Evolutionary conservation across 2,113 vertebrate species (phyloP).

Genomic region (Galemys pyrenaicus): DNA sequence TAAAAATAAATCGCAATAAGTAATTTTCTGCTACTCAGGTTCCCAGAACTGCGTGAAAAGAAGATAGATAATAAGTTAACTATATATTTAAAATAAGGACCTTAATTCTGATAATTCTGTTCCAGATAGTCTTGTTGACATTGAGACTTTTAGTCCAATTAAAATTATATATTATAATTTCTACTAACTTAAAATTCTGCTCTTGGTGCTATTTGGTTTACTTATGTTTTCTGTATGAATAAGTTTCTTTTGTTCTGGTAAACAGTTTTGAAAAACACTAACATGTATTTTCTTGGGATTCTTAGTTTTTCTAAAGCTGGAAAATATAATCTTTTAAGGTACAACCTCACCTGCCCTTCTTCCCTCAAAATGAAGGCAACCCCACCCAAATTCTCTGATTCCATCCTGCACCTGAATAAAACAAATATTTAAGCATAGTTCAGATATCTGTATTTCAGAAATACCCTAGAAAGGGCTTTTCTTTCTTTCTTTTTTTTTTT

Average conservation of each 20-base stretch:
- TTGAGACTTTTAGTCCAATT: not conserved
- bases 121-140: not conserved
- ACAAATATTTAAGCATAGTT: not conserved
- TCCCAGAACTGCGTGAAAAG: not conserved
- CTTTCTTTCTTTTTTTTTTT: no score
- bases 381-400: not conserved
- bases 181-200: not conserved
- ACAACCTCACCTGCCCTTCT: not conserved
- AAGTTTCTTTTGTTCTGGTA: not conserved
- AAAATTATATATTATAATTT: not conserved
- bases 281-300: not conserved
- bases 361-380: not conserved
- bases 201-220: not conserved
- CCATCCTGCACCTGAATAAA: not conserved
- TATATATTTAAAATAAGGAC: not conserved
- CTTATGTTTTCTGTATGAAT: constrained; percentile 21
- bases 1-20: not conserved
- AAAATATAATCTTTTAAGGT: not conserved
- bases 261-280: not conserved
- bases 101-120: not conserved
- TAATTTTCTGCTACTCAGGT: not conserved
- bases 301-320: constrained; percentile 1
- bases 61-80: not conserved
- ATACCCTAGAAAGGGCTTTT: not conserved
- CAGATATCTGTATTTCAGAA: not conserved